A percentile compares a stretch with the other conserved stretches of the same genome.
These are phyloP conservation scores for Penaeus monodon DNA, from an alignment of 2,888 invertebrate species.

Conservation along the genomic window DNA sequence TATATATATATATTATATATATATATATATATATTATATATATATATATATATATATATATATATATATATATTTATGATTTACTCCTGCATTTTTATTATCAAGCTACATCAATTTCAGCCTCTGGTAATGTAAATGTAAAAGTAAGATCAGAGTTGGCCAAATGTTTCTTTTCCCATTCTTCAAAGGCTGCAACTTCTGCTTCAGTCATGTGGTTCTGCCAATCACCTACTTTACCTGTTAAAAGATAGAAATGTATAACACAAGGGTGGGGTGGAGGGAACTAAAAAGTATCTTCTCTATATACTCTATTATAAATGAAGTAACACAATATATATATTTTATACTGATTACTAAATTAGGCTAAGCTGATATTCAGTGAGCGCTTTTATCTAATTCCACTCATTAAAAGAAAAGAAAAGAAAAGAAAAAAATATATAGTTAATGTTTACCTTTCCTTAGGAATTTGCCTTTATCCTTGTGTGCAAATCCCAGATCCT, in stretches of 20 bases:
- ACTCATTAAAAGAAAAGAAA: too few relatives aligned
- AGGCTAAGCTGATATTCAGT: too few relatives aligned
- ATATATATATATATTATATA: too few relatives aligned
- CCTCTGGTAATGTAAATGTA: constrained; percentile 1
- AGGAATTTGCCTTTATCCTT: constrained; percentile 69
- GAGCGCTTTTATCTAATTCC: too few relatives aligned
- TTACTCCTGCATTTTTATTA: not conserved
- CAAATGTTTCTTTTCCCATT: constrained; percentile 60
- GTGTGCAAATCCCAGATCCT: constrained; percentile 70
- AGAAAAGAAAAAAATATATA: too few relatives aligned
- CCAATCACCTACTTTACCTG: constrained; percentile 71
- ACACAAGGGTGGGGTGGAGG: not conserved
- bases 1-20: not conserved
- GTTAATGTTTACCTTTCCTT: constrained; percentile 69
- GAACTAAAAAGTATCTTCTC: not conserved
- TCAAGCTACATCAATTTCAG: not conserved
- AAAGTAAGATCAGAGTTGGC: constrained; percentile 49
- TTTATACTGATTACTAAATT: too few relatives aligned
- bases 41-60: too few relatives aligned
- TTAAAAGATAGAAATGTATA: constrained; percentile 44
- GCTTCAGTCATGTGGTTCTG: constrained; percentile 69
- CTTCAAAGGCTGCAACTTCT: constrained; percentile 69
- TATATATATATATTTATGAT: not conserved
- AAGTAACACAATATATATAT: too few relatives aligned
- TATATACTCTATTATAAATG: too few relatives aligned